Evolutionary conservation across 2,113 vertebrate species (phyloP).

Genomic region (Platichthys flesus): DNA sequence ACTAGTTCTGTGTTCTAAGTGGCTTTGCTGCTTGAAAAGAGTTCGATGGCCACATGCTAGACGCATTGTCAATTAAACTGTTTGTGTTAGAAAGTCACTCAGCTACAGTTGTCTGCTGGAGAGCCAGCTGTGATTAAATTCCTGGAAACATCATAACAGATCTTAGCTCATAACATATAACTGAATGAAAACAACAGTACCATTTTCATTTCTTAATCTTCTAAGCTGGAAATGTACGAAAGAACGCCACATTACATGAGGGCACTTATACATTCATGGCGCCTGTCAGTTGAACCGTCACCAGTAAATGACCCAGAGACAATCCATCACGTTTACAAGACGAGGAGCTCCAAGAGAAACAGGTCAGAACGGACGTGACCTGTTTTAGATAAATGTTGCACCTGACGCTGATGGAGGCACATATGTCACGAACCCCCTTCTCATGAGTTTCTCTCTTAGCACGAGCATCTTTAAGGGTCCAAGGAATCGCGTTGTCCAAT

Average conservation of each 20-base stretch:
- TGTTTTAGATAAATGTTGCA: constrained; percentile 44
- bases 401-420: constrained; percentile 7
- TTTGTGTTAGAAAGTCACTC: no score
- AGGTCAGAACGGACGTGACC: constrained; percentile 17
- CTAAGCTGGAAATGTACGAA: constrained; percentile 23
- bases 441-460: no score
- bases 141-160: not conserved
- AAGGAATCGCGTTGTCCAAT: no score
- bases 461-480: no score
- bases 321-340: constrained; percentile 62
- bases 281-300: constrained; percentile 60
- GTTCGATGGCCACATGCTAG: no score
- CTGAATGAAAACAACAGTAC: not conserved
- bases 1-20: no score
- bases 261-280: constrained; percentile 44
- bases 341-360: constrained; percentile 40
- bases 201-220: constrained; percentile 3
- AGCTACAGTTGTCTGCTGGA: no score
- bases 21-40: no score
- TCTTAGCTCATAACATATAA: not conserved
- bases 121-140: no score
- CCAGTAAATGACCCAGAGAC: constrained; percentile 38
- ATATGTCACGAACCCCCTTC: no score
- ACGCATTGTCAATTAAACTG: not conserved
- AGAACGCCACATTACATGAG: constrained; percentile 18